Conservation (phyloP, 2,888 invertebrate genomes). For the Heliconius ismenius region DNA sequence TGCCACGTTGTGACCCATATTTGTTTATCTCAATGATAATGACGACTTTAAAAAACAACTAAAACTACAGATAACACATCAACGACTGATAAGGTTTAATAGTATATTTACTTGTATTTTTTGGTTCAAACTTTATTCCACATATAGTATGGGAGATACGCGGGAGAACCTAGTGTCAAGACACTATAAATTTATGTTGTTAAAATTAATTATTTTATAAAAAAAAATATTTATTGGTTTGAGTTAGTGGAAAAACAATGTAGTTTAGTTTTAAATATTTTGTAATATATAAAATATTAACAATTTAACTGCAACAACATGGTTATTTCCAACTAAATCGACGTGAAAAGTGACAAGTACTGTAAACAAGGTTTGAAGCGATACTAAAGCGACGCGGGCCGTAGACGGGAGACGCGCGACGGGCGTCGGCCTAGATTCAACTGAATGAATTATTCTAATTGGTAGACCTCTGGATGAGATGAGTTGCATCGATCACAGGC, state of each 20-base stretch:
- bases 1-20: conserved; percentile 21
- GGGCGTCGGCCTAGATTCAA: conserved; percentile 48
- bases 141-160: neutral
- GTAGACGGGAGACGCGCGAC: conserved; percentile 11
- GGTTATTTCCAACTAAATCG: neutral
- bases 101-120: neutral
- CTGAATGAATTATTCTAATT: conserved; percentile 53
- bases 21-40: conserved; percentile 20
- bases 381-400: neutral
- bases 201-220: no score
- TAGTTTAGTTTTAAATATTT: no score
- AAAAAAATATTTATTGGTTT: no score
- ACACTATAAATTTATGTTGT: no score
- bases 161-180: no score
- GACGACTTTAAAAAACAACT: conserved; percentile 10
- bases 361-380: conserved; percentile 30
- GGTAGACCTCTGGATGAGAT: conserved; percentile 34
- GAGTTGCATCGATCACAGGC: conserved; percentile 27
- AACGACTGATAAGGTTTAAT: neutral
- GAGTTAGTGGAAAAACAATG: no score
- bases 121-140: neutral
- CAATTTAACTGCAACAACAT: neutral
- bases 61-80: conserved; percentile 15
- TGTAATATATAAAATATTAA: no score
- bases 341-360: conserved; percentile 26